These are phyloP conservation scores for Trichomycterus rosablanca DNA, from an alignment of 2,113 vertebrate genomes.

Conservation along the genomic window DNA sequence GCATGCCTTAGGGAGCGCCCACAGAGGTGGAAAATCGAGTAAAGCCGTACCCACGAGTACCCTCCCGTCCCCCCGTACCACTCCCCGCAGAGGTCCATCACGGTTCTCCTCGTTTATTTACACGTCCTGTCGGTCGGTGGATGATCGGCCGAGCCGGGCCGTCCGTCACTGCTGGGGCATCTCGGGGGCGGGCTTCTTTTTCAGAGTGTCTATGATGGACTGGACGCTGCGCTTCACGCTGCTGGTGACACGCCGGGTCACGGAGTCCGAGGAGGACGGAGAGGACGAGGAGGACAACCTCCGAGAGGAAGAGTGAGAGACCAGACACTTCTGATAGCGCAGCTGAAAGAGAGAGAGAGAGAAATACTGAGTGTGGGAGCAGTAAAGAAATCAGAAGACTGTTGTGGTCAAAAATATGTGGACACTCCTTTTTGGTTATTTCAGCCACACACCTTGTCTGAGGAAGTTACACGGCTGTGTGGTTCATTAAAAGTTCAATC, in stretches of 20 bases:
- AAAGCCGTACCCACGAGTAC: neutral
- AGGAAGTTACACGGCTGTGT: no score
- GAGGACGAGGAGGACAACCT: slow-evolving; percentile 76
- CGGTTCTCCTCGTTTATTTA: slow-evolving; percentile 21
- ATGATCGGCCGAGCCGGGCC: neutral
- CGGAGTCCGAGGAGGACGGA: slow-evolving; percentile 79
- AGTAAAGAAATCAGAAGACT: no score
- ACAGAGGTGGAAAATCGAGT: slow-evolving; percentile 18
- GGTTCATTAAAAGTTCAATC: no score
- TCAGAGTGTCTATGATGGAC: slow-evolving; percentile 99
- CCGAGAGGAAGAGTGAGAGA: slow-evolving; percentile 86
- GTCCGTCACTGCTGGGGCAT: slow-evolving; percentile 77
- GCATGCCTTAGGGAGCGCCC: slow-evolving; percentile 33
- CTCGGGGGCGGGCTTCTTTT: slow-evolving; percentile 88
- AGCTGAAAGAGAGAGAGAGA: slow-evolving; percentile 61
- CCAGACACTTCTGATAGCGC: slow-evolving; percentile 97
- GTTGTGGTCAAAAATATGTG: no score
- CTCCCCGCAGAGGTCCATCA: no score
- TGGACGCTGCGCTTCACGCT: slow-evolving; percentile 92
- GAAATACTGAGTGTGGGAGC: neutral
- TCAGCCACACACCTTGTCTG: no score
- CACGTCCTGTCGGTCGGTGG: slow-evolving; percentile 13
- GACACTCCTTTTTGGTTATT: no score
- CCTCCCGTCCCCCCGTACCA: no score
- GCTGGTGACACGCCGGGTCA: slow-evolving; percentile 89